phyloP scores from a whole-genome alignment of 2,888 invertebrate species.

The Punctoribates punctum region DNA sequence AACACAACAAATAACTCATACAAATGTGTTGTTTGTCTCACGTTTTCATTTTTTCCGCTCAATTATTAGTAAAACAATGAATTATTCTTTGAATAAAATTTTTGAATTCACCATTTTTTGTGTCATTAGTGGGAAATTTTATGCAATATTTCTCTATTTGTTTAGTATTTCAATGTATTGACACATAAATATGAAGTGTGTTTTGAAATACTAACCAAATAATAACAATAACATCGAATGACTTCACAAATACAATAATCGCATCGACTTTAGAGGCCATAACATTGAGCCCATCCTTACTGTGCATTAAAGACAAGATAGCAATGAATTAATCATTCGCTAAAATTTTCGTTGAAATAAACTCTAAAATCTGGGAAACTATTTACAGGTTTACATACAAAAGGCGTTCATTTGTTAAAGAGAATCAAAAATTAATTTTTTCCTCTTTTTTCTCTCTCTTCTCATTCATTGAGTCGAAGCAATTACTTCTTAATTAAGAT shows the following conservation, averaged over 20 bases:
- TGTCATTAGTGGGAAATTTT: background rate
- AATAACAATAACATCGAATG: background rate
- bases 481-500: conserved; percentile 9
- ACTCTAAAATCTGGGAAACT: background rate
- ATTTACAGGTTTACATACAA: background rate
- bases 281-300: conserved; percentile 1
- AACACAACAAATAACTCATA: too few species aligned
- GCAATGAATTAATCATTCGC: background rate
- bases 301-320: background rate
- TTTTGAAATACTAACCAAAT: background rate
- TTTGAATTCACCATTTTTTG: background rate
- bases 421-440: background rate
- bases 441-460: background rate
- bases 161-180: background rate
- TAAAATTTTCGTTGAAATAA: background rate
- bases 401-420: background rate
- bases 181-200: conserved; percentile 1
- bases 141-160: background rate
- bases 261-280: background rate
- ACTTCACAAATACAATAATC: background rate
- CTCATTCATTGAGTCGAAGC: background rate
- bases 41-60: too few species aligned
- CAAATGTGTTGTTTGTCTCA: too few species aligned
- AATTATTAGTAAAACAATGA: too few species aligned
- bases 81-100: background rate